Evolutionary conservation across 1,140 invertebrate species (phyloP).

Genomic region (Coptotermes formosanus): DNA sequence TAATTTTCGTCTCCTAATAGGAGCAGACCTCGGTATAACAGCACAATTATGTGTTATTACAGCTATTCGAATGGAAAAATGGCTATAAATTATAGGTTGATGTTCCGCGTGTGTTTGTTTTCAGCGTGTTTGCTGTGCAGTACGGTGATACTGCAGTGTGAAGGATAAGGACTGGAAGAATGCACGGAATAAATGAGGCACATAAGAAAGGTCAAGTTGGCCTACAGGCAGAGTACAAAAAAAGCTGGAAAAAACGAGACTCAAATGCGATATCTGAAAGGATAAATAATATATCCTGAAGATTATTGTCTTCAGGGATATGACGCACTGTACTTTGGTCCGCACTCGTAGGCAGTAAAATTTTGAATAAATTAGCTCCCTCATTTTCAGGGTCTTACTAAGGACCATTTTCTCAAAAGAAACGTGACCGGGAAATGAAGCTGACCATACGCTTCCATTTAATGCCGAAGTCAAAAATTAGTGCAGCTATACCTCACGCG

Average conservation of each 20-base stretch:
- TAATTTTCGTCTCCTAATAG: conserved; percentile 7
- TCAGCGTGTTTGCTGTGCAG: background rate
- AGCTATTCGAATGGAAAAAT: background rate
- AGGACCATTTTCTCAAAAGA: too few species aligned
- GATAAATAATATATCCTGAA: too few species aligned
- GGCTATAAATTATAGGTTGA: conserved; percentile 16
- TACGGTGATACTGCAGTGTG: background rate
- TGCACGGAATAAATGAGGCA: background rate
- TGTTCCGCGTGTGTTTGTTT: background rate
- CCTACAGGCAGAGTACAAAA: background rate
- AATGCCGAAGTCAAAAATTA: too few species aligned
- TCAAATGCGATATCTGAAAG: too few species aligned
- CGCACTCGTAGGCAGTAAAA: too few species aligned
- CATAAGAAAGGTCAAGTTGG: background rate
- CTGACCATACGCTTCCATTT: too few species aligned
- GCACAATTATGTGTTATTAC: conserved; percentile 16
- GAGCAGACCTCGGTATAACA: background rate
- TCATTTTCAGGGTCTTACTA: too few species aligned
- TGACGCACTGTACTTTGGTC: too few species aligned
- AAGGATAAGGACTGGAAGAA: background rate
- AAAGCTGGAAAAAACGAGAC: background rate
- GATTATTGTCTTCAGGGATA: too few species aligned
- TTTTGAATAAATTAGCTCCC: too few species aligned
- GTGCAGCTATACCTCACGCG: too few species aligned
- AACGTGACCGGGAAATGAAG: too few species aligned